Base-by-base conservation (phyloP, 2,797 vertebrate species). In the Gadopsis marmoratus region DNA sequence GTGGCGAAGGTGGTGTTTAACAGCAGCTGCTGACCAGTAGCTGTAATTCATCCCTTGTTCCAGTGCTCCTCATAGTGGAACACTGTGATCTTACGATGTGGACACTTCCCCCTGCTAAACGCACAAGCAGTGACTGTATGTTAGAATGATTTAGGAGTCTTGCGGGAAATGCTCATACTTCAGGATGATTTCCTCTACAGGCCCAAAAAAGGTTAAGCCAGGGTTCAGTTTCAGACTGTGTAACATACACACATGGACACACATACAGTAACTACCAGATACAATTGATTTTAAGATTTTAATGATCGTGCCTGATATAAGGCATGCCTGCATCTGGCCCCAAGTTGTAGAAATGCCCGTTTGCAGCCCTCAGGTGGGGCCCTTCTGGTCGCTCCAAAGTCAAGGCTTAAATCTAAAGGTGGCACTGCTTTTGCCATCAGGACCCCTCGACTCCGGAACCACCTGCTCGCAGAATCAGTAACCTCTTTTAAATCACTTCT, bases 21-120 rank as follows among this genome's bases (percentile, higher is more conserved):
- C 62, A 76, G 67, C 86, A 79, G 88, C 86, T 89, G 81, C 77
- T 83, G 81, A 80, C 76, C 88, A 81, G 89, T 88, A 82, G 87
- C 81, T 77, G 54, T 78, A 83, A 83, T 83, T 89, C 58, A 74
- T 76, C 43, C 69, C 43, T 48, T 26, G 64, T 72, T 86, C 67
- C 74, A 75, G 62, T 2, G 4, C 33, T 78, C 45, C 61, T 82
- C 61, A 23, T 23, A 62, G 56, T 80, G 35, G 26, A 71, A 76
- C 55, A 62, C 58, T 45, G 58, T n/a, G 76, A 78, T 76, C 39
- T 26, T 45, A 43, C 26, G 64, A 81, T 43, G 58, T 63, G 66
- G 47, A 83, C 48, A n/a, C 56, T 53, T 56, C 48, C 45, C 45
- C 48, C 56, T 71, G 58, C 47, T 78, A 19, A 66, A 74, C 11